Base-by-base conservation (phyloP, 2,888 invertebrate species). In the Conistra vaccinii region DNA sequence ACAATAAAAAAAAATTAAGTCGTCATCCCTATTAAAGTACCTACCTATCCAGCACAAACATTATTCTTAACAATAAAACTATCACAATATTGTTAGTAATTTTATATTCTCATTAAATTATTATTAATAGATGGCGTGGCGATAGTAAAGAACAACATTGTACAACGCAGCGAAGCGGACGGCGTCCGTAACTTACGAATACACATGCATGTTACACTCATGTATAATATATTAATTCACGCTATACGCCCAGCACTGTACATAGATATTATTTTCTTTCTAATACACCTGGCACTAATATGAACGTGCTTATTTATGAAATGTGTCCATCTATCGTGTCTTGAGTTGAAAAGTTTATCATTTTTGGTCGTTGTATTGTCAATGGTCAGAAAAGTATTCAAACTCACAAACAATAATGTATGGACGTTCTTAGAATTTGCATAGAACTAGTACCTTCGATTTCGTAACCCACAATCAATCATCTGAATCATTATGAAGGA, bases 181-280 rank as follows among this genome's bases (percentile, higher is more conserved):
- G 70, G 57, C 70, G 29, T 17, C 55, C 42, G 78, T 83, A 71
- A 83, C 70, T 74, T 79, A 71, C 69, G 9, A 55, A 35, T n/a
- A 63, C 53, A 58, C 70, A 80, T 51, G 60, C 70, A 76, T 32
- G 58, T 72, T 69, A 45, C 57, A 70, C 51, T 74, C 78, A 26
- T 71, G 83, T 81, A 68, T 81, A 75, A 69, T 81, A 81, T 81
- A 84, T 84, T 84, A 81, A 81, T 78, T 78, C 84, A 84, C 81
- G 78, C 79, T 84, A 42, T 58, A 58, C 55, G 55, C 76, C 48
- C 55, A 55, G 12, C 62, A 68, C 48, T 67, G 58, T 62, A 57
- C 48, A 58, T 17, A 77, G 45, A 26, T 53, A 39, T 53, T 53
- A 51, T 35, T 60, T 75, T 75, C 70, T 75, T 81, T 69, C 20